These are phyloP conservation scores for Incurvaria masculella DNA, from an alignment of 2,888 invertebrate species.

Conservation along the genomic window DNA sequence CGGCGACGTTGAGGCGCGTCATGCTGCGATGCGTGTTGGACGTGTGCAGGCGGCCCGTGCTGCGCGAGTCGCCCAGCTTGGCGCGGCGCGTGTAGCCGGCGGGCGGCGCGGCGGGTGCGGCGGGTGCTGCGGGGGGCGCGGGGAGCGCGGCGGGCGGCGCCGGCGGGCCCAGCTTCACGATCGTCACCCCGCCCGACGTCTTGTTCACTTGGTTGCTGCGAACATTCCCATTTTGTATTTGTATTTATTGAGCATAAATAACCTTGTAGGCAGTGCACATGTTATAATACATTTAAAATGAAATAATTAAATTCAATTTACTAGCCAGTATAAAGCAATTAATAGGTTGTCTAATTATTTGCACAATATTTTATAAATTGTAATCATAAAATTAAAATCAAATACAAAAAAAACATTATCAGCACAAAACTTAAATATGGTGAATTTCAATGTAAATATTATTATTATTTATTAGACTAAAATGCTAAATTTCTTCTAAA, in stretches of 20 bases:
- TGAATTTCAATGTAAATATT: too few relatives aligned
- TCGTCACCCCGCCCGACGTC: conserved; percentile 73
- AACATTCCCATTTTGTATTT: neutral
- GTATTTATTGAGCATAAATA: too few relatives aligned
- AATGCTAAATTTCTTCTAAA: too few relatives aligned
- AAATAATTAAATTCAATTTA: too few relatives aligned
- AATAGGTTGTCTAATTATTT: too few relatives aligned
- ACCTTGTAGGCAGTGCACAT: neutral
- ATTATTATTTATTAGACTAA: too few relatives aligned
- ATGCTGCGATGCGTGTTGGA: conserved; percentile 74
- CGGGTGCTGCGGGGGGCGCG: conserved; percentile 14
- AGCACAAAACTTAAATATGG: too few relatives aligned
- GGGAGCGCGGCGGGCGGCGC: conserved; percentile 14
- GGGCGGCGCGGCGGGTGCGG: conserved; percentile 16
- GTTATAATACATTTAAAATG: too few relatives aligned
- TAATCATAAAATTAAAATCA: too few relatives aligned
- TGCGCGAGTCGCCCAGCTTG: conserved; percentile 71
- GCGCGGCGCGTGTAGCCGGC: conserved; percentile 58
- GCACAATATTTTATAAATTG: too few relatives aligned
- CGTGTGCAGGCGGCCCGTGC: conserved; percentile 70
- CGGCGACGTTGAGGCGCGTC: conserved; percentile 72
- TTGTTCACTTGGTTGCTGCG: conserved; percentile 61
- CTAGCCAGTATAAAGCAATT: too few relatives aligned
- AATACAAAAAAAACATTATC: too few relatives aligned
- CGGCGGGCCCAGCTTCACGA: conserved; percentile 66